A percentile compares a stretch with the other conserved stretches of the same genome.
Evolutionary conservation across 1,140 invertebrate genomes (phyloP).

Genomic region (Laupala kohalensis): DNA sequence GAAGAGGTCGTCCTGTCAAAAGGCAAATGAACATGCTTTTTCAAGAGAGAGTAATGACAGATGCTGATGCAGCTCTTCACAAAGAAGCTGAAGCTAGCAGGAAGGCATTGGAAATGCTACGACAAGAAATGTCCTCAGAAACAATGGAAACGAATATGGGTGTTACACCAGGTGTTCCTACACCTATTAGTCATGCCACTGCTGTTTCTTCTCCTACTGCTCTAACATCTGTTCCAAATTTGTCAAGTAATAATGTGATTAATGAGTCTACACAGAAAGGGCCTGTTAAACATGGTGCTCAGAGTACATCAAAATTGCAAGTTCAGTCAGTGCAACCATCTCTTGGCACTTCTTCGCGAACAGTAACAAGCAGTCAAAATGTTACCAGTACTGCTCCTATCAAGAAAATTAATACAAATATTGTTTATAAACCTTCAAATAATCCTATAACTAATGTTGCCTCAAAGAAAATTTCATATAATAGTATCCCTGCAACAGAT

Average conservation of each 20-base stretch:
- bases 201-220: not conserved
- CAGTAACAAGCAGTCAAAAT: not conserved
- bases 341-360: not conserved
- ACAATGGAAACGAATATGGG: not conserved
- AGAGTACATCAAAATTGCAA: slow-evolving; percentile 1
- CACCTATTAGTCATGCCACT: not conserved
- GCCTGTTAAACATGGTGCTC: not conserved
- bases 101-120: slow-evolving; percentile 13
- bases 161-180: not conserved
- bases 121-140: slow-evolving; percentile 11
- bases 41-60: slow-evolving; percentile 16
- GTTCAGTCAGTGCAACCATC: not conserved
- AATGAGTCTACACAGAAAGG: not conserved
- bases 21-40: slow-evolving; percentile 14
- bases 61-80: slow-evolving; percentile 12
- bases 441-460: not conserved
- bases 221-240: not conserved
- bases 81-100: slow-evolving; percentile 15
- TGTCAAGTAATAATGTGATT: not conserved
- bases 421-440: not conserved
- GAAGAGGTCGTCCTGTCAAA: slow-evolving; percentile 13
- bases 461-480: not conserved
- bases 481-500: not conserved
- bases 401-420: not conserved
- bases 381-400: not conserved